Percentiles rank a stretch among this genome's conserved stretches.
These are phyloP conservation scores for Muntiacus reevesi DNA, from an alignment of 2,113 vertebrate genomes.

Conservation along the genomic window DNA sequence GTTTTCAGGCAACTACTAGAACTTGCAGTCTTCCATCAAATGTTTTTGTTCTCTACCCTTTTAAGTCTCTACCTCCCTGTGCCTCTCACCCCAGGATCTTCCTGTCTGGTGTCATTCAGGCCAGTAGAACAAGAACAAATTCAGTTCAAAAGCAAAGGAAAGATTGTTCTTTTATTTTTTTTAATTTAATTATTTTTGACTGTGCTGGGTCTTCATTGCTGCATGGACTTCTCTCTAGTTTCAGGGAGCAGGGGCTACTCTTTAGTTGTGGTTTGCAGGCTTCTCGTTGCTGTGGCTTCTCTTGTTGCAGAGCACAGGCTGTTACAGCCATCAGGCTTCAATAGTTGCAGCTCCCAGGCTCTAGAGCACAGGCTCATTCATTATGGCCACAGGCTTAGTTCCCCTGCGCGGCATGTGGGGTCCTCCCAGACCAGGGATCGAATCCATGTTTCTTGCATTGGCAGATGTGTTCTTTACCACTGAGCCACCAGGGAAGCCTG, in stretches of 20 bases:
- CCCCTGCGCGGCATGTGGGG: rapidly evolving
- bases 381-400: neutral
- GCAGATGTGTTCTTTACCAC: neutral
- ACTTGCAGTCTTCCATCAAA: neutral
- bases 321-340: neutral
- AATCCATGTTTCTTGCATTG: neutral
- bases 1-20: neutral
- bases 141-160: neutral
- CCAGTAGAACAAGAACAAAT: neutral
- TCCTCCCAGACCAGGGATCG: neutral
- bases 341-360: neutral
- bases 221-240: neutral
- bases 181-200: neutral
- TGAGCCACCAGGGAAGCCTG: neutral
- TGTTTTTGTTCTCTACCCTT: neutral
- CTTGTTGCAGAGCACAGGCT: neutral
- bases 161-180: neutral
- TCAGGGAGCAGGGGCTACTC: rapidly evolving
- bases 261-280: neutral
- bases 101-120: neutral
- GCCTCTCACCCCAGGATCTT: neutral
- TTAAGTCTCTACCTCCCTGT: neutral
- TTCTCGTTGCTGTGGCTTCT: neutral
- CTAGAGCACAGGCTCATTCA: neutral
- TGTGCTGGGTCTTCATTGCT: neutral